Percentiles rank a stretch among this genome's conserved stretches.
phyloP scores from a whole-genome alignment of 1,140 invertebrate genomes.

The Hyles euphorbiae region DNA sequence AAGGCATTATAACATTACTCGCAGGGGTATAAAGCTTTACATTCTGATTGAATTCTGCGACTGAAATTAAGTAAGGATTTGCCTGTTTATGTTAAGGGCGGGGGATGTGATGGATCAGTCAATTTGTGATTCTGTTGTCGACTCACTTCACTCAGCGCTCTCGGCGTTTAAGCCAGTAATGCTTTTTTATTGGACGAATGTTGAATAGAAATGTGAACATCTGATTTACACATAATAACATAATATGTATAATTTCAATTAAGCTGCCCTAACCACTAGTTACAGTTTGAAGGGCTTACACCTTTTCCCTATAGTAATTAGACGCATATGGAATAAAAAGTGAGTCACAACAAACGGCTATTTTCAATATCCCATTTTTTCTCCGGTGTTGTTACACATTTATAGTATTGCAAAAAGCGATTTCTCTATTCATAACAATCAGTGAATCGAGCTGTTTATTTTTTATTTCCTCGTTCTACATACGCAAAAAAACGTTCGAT shows the following conservation, averaged over 20 bases:
- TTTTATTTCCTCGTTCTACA: conserved; percentile 30
- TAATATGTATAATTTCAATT: too few relatives aligned
- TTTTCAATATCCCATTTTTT: conserved; percentile 32
- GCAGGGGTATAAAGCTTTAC: conserved; percentile 65
- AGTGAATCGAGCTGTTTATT: conserved; percentile 47
- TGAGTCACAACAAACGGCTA: conserved; percentile 25
- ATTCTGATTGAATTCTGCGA: conserved; percentile 72
- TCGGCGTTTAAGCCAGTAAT: too few relatives aligned
- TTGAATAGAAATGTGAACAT: too few relatives aligned
- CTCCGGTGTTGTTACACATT: conserved; percentile 41
- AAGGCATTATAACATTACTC: conserved; percentile 71
- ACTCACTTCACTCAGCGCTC: conserved; percentile 34
- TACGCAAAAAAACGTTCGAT: conserved; percentile 37
- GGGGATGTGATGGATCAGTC: conserved; percentile 55
- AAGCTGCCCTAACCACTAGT: too few relatives aligned
- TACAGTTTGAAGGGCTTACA: neutral
- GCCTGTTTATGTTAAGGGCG: conserved; percentile 67
- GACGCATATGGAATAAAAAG: conserved; percentile 7
- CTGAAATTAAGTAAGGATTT: conserved; percentile 74
- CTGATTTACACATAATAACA: too few relatives aligned
- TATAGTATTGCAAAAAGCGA: conserved; percentile 45
- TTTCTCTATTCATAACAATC: conserved; percentile 37
- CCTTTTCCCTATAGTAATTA: conserved; percentile 2
- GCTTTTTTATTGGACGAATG: too few relatives aligned
- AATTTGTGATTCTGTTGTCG: conserved; percentile 53